Evolutionary conservation across 2,113 vertebrate species (phyloP), one percentile per base, ranked within the genome.

Genomic region (Platichthys flesus): DNA sequence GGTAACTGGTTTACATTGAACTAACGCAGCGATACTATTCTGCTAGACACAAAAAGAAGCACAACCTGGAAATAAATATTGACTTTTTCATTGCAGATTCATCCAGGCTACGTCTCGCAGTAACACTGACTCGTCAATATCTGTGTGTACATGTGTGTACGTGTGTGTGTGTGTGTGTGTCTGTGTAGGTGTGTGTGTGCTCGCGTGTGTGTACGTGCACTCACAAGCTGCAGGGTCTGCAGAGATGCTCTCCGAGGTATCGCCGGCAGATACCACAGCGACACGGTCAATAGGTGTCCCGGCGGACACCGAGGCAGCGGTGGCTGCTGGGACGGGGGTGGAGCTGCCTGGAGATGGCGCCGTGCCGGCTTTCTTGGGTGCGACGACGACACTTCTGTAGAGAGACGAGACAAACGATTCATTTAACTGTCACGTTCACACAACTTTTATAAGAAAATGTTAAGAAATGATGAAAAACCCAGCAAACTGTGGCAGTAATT

Each of bases 341-440:
- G 92, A 60, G 0, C 87, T 45, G 52, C 69, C 77, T 20, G 83
- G 73, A 52, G 91, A 82, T 0, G 89, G 74, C 10, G 71, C 63
- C 67, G 59, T 21, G 5, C 93, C 91, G 0, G 59, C 56, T 83
- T 97, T 98, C 94, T 97, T 99, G 5, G 96, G 95, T n/a, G 95
- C 96, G 72, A 99, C 93, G 3, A 98, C 84, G 1, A 99, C 98
- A 79, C 98, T 99, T 93, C 98, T 99, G n/a, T 54, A 58, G 37
- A 76, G 26, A 81, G 7, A 86, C 3, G 7, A 64, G 14, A 63
- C 4, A 35, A 23, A 49, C 60, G 0, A 56, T 82, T 45, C 0
- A 14, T 75, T 64, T 55, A 20, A 82, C 24, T 8, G 28, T 74
- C 37, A 51, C 24, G 21, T 18, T 55, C 20, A 49, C 20, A 67